These are phyloP conservation scores for Psilopsiagon aymara DNA, from an alignment of 2,113 vertebrate genomes.

Conservation along the genomic window DNA sequence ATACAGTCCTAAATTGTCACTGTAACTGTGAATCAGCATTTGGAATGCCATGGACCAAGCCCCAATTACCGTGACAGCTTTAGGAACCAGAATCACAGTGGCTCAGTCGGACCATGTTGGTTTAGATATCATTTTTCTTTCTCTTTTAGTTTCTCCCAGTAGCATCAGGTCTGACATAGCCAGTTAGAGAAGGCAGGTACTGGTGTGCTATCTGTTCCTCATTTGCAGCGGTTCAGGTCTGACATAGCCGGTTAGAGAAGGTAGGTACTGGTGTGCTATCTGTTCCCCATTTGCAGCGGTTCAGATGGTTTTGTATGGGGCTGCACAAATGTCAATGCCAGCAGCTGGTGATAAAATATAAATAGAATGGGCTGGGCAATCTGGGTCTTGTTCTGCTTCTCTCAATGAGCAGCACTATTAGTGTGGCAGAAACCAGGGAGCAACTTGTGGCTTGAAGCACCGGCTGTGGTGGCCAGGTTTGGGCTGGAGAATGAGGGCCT, in stretches of 20 bases:
- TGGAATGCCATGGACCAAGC: no score
- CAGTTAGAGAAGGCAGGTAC: background rate
- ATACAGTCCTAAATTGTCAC: no score
- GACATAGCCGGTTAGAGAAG: background rate
- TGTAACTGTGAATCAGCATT: no score
- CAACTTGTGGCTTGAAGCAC: fast-evolving
- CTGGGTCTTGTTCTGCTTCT: background rate
- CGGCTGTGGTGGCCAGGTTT: background rate
- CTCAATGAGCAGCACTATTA: background rate
- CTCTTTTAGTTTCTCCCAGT: background rate
- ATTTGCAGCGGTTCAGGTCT: background rate
- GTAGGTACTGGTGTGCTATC: background rate
- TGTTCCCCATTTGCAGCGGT: background rate
- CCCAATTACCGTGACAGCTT: no score
- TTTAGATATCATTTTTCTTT: background rate
- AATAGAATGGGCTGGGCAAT: background rate
- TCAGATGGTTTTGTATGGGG: background rate
- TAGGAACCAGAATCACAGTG: no score
- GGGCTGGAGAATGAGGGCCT: background rate
- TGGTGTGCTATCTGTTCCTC: background rate
- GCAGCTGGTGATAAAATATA: background rate
- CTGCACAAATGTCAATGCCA: background rate
- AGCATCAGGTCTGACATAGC: background rate
- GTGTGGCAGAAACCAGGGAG: background rate
- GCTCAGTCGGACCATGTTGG: background rate